Base-by-base conservation (phyloP, 2,113 vertebrate genomes). In the Neodontobutis hainanensis region DNA sequence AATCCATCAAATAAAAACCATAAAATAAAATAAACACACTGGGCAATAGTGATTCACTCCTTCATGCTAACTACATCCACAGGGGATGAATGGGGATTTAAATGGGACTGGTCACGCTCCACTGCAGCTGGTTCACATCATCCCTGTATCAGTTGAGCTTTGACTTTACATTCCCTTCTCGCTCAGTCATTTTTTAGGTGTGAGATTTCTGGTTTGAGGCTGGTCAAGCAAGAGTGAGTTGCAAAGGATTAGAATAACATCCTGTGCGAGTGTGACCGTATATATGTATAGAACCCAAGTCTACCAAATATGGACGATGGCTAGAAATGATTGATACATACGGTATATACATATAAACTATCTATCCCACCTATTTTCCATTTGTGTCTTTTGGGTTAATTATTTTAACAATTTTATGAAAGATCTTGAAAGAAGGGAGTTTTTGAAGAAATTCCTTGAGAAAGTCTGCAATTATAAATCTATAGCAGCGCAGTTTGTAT, bases 41-140 rank as follows among this genome's bases (percentile, higher is more conserved):
- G 47, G 69, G 44, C 68, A 49, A 42, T 27, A 40, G 45, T n/a
- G 0, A 46, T 68, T 52, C 48, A 44, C 14, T 16, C 40, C 68
- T 73, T 52, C 62, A 52, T 50, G 66, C 74, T 72, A 53, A 78
- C 77, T 65, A 42, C 70, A 70, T 52, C 19, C 68, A 44, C 53
- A n/a, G 40, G 61, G 65, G 77, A 80, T 73, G 75, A 70, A 79
- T 68, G 42, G 16, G 32, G 51, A 77, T 65, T 65, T 72, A 65
- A 84, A 83, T 60, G 34, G 60, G 35, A 68, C 64, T 61, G 53
- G 75, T 75, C 79, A 70, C 75, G 57, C 63, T 73, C n/a, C 14
- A 78, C 12, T 62, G 70, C 66, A 72, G 73, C 68, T 64, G 42
- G 65, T 56, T 74, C 68, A 55, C 66, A 61, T 85, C 75, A 65